These are phyloP conservation scores for Actenoides lindsayi DNA, from an alignment of 2,113 vertebrate genomes.

Conservation along the genomic window DNA sequence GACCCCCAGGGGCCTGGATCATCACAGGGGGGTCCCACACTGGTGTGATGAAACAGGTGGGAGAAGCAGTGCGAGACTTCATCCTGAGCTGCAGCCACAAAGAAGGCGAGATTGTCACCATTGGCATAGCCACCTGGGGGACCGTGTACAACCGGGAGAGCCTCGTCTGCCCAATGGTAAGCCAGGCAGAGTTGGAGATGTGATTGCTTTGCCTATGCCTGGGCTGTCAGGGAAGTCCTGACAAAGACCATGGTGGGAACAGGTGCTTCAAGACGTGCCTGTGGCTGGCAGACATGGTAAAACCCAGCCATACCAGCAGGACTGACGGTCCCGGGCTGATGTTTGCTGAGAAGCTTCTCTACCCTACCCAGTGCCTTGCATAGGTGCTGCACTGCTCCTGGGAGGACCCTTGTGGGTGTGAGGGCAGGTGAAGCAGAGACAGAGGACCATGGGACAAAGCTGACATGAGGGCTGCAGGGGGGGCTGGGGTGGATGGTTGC, in stretches of 20 bases:
- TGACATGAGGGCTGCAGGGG: background rate
- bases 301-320: background rate
- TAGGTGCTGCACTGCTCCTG: background rate
- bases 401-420: background rate
- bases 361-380: background rate
- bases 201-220: accelerated
- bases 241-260: background rate
- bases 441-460: background rate
- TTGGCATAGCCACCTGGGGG: conserved; percentile 96
- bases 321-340: background rate
- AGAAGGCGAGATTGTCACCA: conserved; percentile 83
- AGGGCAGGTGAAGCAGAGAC: background rate
- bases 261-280: background rate
- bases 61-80: conserved; percentile 87
- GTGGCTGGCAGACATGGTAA: background rate
- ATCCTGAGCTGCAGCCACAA: conserved; percentile 80
- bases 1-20: conserved; percentile 91
- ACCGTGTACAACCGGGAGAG: conserved; percentile 84
- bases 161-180: conserved; percentile 76
- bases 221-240: background rate
- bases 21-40: conserved; percentile 91
- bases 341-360: background rate
- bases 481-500: background rate
- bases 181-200: background rate
- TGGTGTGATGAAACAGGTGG: conserved; percentile 98